Base-by-base conservation (phyloP, 2,888 invertebrate genomes). In the Nymphalis c-album region DNA sequence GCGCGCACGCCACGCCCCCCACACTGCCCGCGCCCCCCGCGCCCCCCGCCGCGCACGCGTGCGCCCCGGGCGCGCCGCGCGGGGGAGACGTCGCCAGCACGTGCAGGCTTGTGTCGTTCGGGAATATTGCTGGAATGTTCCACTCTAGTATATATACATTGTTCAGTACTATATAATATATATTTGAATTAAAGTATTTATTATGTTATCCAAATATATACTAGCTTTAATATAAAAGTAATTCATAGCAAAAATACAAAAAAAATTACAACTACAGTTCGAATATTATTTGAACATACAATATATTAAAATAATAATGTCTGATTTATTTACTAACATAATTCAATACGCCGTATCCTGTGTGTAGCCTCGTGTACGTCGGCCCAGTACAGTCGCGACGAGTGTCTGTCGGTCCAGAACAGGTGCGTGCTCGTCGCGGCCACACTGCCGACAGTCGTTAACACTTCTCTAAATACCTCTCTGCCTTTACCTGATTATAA, bases 401-500 rank as follows among this genome's bases (percentile, higher is more conserved):
- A 94, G 22, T 90, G 85, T 18, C 91, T 78, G 74, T 94, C 93
- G 0, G 94, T 94, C 96, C 96, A 97, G 80, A 96, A 96, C 20
- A 96, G 80, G 76, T 94, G 94, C 13, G 93, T 88, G n/a, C 93
- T 94, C 0, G 95, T 87, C 3, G 94, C 80, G 0, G 95, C 93
- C 50, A 96, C 74, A 47, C 94, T 93, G 0, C 93, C 89, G 0
- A 96, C 94, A 0, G 91, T 85, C 0, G 87, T 86, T 0, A 91
- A 80, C 0, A 91, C 81, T 6, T 87, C 83, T 0, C 92, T 85
- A 75, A 92, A 93, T 5, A 83, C 84, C 67, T 91, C 88, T 7
- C 88, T 82, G 1, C 87, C 86, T 0, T 87, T 82, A 73, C 95
- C 95, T 81, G 91, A 51, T 53, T 40, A 31, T 35, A 17, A 55